Evolutionary conservation across 2,113 vertebrate species (phyloP), one percentile per base, ranked within the genome.

Genomic region (Pycnonotus jocosus): DNA sequence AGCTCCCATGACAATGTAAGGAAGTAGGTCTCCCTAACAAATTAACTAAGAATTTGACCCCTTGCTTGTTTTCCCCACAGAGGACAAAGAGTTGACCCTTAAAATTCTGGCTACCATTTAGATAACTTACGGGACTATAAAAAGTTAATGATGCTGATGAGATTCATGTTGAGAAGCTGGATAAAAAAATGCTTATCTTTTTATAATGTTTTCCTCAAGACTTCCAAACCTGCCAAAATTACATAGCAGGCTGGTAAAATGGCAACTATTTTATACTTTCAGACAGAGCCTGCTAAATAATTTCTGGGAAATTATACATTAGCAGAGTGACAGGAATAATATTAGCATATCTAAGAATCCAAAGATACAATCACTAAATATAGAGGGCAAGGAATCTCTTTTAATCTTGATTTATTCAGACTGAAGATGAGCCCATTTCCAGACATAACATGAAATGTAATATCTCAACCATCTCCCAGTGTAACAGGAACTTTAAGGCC

Each of bases 1-100:
- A 18, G 22, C 11, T 89, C 56, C 73, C 30, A 22, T 28, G n/a
- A 92, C 89, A 95, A 92, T 87, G 57, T 64, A 42, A 95, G 93
- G 86, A 95, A 93, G 54, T 44, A 74, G 56, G 23, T 71, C 48
- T 76, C 77, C 72, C 84, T 69, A 79, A 89, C 83, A 93, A 94
- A 92, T 66, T 18, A 64, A 27, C 71, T 79, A 42, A 92, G 62
- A 33, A 79, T 89, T 95, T 95, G 84, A 92, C 40, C 58, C 44
- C 45, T 89, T 53, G 24, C 72, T 81, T 95, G 77, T 65, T 92
- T 89, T 85, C 33, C 69, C 40, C 40, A 37, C 14, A 60, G 66
- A 87, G 40, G 33, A 76, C 37, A 87, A 60, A 53, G 20, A 68
- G 15, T 18, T 93, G 83, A 92, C 81, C 23, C 53, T 74, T 71